phyloP scores from a whole-genome alignment of 2,797 vertebrate species.

The Melanotaenia maccullochi region DNA sequence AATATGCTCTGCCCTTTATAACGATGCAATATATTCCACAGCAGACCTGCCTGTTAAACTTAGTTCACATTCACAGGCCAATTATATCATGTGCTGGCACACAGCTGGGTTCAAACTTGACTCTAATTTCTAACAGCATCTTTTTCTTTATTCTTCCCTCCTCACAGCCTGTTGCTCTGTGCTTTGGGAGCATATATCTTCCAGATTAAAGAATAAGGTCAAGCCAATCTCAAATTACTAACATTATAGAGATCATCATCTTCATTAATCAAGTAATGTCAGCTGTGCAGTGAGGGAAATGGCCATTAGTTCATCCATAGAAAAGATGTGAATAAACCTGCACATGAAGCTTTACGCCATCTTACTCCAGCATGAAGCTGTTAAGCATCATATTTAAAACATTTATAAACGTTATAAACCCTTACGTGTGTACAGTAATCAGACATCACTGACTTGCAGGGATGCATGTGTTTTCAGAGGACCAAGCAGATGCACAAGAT shows the following conservation, averaged over 20 bases:
- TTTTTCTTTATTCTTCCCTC: background rate
- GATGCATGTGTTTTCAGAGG: conserved; percentile 1
- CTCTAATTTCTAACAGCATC: conserved; percentile 38
- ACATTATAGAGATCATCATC: conserved; percentile 51
- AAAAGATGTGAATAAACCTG: conserved; percentile 56
- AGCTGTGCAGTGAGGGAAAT: conserved; percentile 38
- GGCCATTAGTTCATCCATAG: conserved; percentile 50
- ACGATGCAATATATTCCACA: conserved; percentile 60
- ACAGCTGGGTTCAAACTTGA: conserved; percentile 53
- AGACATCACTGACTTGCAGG: conserved; percentile 6
- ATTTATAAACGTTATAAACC: conserved; percentile 43
- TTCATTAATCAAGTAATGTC: conserved; percentile 54
- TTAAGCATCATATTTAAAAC: conserved; percentile 50
- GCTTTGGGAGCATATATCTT: conserved; percentile 46
- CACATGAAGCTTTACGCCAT: background rate
- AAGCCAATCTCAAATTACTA: conserved; percentile 48
- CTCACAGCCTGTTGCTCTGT: conserved; percentile 47
- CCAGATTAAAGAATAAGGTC: conserved; percentile 64
- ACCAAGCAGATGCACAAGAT: background rate
- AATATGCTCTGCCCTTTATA: conserved; percentile 39
- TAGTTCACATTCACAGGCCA: conserved; percentile 53
- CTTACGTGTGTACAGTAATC: conserved; percentile 32
- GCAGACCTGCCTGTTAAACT: conserved; percentile 53
- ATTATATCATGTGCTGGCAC: conserved; percentile 56
- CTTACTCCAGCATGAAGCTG: conserved; percentile 35